Conservation (phyloP, 2,888 invertebrate species). For the Idaea straminata region DNA sequence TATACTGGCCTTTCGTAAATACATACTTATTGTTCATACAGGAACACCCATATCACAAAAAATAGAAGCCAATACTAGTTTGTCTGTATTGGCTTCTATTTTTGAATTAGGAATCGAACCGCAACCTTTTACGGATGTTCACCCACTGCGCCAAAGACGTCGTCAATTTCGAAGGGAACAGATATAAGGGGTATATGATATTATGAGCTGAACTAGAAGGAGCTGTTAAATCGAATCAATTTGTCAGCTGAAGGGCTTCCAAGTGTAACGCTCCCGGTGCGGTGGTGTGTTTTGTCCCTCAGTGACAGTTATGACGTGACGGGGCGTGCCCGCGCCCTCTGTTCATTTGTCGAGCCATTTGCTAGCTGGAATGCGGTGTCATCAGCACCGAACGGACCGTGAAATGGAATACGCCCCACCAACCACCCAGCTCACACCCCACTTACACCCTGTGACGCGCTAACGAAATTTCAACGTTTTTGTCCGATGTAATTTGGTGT, state of each 20-base stretch:
- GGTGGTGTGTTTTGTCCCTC: constrained; percentile 41
- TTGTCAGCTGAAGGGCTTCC: constrained; percentile 53
- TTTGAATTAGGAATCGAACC: too few relatives aligned
- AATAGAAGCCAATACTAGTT: too few relatives aligned
- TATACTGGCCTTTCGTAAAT: too few relatives aligned
- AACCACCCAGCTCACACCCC: constrained; percentile 45
- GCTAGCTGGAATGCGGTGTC: constrained; percentile 76
- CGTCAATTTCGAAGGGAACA: not conserved
- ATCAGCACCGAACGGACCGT: constrained; percentile 76
- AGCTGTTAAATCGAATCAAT: constrained; percentile 62
- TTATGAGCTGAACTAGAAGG: not conserved
- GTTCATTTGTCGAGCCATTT: constrained; percentile 79
- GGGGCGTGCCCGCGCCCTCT: constrained; percentile 73
- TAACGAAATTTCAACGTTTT: constrained; percentile 70
- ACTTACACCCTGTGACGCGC: constrained; percentile 54
- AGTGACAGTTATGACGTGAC: constrained; percentile 73
- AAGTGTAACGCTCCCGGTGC: constrained; percentile 29
- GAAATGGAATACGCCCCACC: constrained; percentile 78
- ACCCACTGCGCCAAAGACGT: not conserved
- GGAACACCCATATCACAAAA: too few relatives aligned
- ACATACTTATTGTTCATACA: too few relatives aligned
- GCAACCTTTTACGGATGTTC: too few relatives aligned
- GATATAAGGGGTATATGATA: not conserved
- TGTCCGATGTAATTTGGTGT: constrained; percentile 39
- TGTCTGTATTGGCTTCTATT: too few relatives aligned